Evolutionary conservation across 2,888 invertebrate genomes (phyloP), one percentile per base, ranked within the genome.

Genomic region (Euphydryas editha): DNA sequence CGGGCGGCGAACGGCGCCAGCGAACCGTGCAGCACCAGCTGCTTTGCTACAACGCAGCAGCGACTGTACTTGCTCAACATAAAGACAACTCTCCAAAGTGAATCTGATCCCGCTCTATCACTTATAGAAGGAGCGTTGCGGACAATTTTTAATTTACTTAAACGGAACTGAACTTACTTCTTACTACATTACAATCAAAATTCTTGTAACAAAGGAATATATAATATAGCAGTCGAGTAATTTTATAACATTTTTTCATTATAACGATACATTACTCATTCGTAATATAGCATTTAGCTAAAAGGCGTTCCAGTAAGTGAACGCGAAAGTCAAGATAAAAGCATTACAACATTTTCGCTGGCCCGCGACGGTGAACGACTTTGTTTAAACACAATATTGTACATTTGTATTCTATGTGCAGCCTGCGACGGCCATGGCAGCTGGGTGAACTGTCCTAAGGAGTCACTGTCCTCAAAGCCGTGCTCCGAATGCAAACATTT

Each of bases 11-110:
- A 75, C 79, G 81, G 75, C 79, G 85, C 78, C 91, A 90, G 85
- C 90, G 85, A 83, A 91, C 83, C 91, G 91, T 91, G 90, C 87
- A 85, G 86, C 86, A 83, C 85, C 86, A 85, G 87, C 87, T 81
- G 88, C 85, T 83, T 76, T 78, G 75, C 80, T 82, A 79, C 81
- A 81, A 82, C 88, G 84, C 63, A 67, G 65, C 70, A 67, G 54
- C 72, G 65, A 55, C 67, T 83, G 86, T 85, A 86, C 87, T 84
- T 84, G 80, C 77, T 79, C 79, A 75, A 68, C 21, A 57, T 11
- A n/a, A 7, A 57, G 11, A 1, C 36, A 17, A 20, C 49, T 72
- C 73, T 76, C 75, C 68, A 72, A 65, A 67, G 59, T 63, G 62
- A 69, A 65, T 64, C 77, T 73, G 76, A 75, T 76, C 77, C n/a